A percentile compares a stretch with the other conserved stretches of the same genome.
These are phyloP conservation scores for Ptiloglossa arizonensis DNA, from an alignment of 1,140 invertebrate genomes.

Conservation along the genomic window DNA sequence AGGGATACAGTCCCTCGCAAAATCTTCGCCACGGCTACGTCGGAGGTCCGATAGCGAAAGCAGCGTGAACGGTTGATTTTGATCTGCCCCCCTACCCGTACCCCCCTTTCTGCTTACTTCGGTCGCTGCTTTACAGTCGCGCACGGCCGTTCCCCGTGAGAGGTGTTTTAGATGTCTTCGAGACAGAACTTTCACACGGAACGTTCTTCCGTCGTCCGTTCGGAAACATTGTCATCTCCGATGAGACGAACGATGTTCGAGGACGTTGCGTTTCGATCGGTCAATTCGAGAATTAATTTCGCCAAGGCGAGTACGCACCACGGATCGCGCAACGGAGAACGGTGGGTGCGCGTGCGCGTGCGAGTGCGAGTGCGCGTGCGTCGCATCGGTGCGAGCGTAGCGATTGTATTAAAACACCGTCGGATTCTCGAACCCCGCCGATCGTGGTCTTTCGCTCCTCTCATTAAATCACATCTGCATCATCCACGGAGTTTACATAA, in stretches of 20 bases:
- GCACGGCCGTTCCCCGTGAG: not conserved
- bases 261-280: not conserved
- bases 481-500: constrained; percentile 68
- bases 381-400: too few species aligned
- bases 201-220: not conserved
- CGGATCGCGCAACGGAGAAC: not conserved
- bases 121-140: not conserved
- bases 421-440: not conserved
- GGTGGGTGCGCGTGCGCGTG: not conserved
- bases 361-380: too few species aligned
- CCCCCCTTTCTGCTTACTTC: too few species aligned
- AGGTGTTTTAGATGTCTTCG: not conserved
- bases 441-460: constrained; percentile 41
- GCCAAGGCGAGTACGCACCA: not conserved
- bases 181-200: not conserved
- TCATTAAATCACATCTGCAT: constrained; percentile 65
- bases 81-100: constrained; percentile 12
- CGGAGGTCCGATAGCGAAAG: constrained; percentile 52
- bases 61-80: constrained; percentile 25
- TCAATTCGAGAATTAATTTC: not conserved
- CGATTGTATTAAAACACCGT: constrained; percentile 4
- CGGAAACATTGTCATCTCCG: not conserved
- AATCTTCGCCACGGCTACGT: constrained; percentile 59
- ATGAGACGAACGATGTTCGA: not conserved
- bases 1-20: constrained; percentile 70